Evolutionary conservation across 2,113 vertebrate genomes (phyloP).

Genomic region (Casuarius casuarius): DNA sequence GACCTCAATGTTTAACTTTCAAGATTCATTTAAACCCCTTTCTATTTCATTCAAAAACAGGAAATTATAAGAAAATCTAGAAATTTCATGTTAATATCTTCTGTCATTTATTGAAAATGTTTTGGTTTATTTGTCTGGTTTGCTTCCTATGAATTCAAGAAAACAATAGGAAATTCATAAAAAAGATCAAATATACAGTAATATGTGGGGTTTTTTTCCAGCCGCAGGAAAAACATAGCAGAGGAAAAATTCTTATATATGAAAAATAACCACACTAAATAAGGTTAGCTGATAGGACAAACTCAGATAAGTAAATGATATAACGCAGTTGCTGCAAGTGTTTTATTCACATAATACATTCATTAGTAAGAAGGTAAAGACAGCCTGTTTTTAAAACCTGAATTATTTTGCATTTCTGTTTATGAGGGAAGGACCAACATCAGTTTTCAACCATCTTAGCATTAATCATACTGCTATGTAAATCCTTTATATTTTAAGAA

Average conservation of each 20-base stretch:
- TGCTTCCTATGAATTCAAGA: background rate
- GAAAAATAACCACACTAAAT: background rate
- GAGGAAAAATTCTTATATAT: background rate
- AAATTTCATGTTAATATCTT: background rate
- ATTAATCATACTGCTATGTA: conserved; percentile 39
- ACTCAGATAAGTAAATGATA: background rate
- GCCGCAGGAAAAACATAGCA: background rate
- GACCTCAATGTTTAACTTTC: background rate
- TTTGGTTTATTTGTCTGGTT: background rate
- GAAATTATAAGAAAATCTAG: background rate
- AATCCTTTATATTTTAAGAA: conserved; percentile 26
- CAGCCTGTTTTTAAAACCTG: background rate
- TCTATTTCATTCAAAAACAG: background rate
- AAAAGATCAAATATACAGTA: background rate
- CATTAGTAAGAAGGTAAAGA: background rate
- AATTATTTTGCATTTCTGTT: conserved; percentile 16
- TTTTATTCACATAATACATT: background rate
- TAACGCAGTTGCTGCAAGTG: background rate
- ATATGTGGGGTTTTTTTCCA: background rate
- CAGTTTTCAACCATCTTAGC: conserved; percentile 12
- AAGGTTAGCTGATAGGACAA: background rate
- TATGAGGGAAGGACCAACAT: conserved; percentile 5
- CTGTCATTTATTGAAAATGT: background rate
- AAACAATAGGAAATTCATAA: background rate
- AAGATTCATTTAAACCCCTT: background rate